These are phyloP conservation scores for Polydrusus tereticollis DNA, from an alignment of 2,888 invertebrate species.

Conservation along the genomic window DNA sequence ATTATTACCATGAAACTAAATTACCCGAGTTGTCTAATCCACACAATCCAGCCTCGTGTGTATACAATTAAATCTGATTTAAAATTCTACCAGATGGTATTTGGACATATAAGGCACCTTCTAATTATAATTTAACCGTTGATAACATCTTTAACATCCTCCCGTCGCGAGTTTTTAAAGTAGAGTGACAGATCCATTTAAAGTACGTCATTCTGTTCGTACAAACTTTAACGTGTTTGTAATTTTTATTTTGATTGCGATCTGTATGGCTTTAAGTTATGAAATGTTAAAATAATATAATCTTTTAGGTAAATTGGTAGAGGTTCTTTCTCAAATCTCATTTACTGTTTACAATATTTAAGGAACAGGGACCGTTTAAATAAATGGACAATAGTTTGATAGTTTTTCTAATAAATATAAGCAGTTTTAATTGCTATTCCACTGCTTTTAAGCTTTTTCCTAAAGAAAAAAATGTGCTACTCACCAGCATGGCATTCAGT, in stretches of 20 bases:
- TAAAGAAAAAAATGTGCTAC: too few species aligned
- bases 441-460: too few species aligned
- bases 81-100: not conserved
- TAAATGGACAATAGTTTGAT: too few species aligned
- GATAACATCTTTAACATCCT: slow-evolving; percentile 7
- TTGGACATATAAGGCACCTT: slow-evolving; percentile 14
- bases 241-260: not conserved
- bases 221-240: not conserved
- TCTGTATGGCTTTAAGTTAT: not conserved
- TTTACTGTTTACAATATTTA: too few species aligned
- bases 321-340: too few species aligned
- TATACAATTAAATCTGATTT: not conserved
- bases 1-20: not conserved
- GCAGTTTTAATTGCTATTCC: too few species aligned
- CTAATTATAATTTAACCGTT: slow-evolving; percentile 8
- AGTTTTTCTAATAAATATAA: too few species aligned
- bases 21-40: not conserved
- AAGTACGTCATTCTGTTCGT: not conserved
- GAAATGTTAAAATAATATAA: too few species aligned
- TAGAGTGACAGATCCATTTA: slow-evolving; percentile 14
- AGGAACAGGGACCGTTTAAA: too few species aligned
- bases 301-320: too few species aligned
- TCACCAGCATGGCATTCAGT: too few species aligned
- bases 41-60: not conserved
- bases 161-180: not conserved